These are phyloP conservation scores for Urosaurus nigricauda DNA, from an alignment of 2,797 vertebrate genomes.

Conservation along the genomic window DNA sequence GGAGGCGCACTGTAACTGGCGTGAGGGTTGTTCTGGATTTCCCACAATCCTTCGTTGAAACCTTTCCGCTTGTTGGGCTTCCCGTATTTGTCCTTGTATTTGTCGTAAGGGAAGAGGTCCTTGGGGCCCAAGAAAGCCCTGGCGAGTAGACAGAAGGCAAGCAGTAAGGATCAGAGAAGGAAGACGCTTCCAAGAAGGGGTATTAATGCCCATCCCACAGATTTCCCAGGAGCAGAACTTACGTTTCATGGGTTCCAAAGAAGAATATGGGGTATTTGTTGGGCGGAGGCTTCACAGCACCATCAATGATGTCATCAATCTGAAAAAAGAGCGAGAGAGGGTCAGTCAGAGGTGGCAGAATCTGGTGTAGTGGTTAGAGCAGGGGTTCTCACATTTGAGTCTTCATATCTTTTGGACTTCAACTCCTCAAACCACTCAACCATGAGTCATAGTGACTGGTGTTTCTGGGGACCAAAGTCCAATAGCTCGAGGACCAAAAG, in stretches of 20 bases:
- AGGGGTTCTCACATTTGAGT: too few species aligned
- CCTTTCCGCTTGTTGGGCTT: constrained; percentile 99
- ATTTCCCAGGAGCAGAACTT: constrained; percentile 70
- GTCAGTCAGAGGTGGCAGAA: constrained; percentile 50
- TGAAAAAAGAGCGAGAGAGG: constrained; percentile 70
- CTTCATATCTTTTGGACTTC: too few species aligned
- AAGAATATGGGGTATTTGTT: constrained; percentile 99
- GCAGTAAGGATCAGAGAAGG: constrained; percentile 43
- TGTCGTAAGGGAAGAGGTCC: constrained; percentile 96
- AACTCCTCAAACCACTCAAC: too few species aligned
- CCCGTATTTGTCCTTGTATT: constrained; percentile 94
- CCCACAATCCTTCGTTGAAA: constrained; percentile 99
- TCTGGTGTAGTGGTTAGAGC: neutral
- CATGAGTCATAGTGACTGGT: too few species aligned
- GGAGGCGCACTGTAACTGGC: constrained; percentile 93
- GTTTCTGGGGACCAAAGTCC: too few species aligned
- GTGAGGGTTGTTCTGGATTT: constrained; percentile 98
- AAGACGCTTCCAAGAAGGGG: neutral
- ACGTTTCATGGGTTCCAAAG: constrained; percentile 99
- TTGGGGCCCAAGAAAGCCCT: constrained; percentile 97
- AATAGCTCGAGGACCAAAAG: too few species aligned
- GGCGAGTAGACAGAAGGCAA: constrained; percentile 61
- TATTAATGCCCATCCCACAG: neutral
- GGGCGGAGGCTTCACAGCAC: constrained; percentile 97
- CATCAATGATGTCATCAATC: constrained; percentile 97